Conservation (phyloP, 2,797 vertebrate species). For the Gallinago stenura region DNA sequence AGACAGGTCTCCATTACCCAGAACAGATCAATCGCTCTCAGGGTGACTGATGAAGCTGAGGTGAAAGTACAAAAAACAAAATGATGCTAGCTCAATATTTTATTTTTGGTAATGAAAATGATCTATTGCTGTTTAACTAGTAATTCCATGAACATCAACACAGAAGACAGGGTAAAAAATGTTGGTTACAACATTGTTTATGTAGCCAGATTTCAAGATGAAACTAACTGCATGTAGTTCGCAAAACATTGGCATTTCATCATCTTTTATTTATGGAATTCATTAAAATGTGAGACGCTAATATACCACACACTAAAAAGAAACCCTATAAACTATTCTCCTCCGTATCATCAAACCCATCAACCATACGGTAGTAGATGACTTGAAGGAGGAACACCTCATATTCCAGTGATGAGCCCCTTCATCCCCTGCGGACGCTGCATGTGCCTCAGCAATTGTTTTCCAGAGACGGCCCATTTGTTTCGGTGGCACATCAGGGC, state of each 20-base stretch:
- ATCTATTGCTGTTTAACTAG: constrained; percentile 37
- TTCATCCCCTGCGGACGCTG: background rate
- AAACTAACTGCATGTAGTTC: constrained; percentile 37
- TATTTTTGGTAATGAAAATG: constrained; percentile 46
- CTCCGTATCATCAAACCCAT: constrained; percentile 30
- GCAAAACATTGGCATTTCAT: constrained; percentile 54
- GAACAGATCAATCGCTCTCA: constrained; percentile 8
- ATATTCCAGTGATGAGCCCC: background rate
- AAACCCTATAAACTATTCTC: constrained; percentile 29
- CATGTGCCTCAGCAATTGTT: background rate
- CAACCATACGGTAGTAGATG: background rate
- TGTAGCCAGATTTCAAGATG: constrained; percentile 56
- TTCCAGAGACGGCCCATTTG: background rate
- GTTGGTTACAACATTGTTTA: constrained; percentile 21
- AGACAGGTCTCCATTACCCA: background rate
- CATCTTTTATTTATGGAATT: constrained; percentile 77
- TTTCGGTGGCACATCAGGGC: constrained; percentile 14
- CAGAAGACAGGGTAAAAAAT: constrained; percentile 28
- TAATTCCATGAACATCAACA: constrained; percentile 49
- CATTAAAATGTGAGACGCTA: constrained; percentile 59
- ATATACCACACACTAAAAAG: constrained; percentile 20
- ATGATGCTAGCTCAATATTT: background rate
- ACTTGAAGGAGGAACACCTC: constrained; percentile 5
- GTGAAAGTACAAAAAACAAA: background rate
- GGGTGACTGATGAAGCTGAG: background rate